Base-by-base conservation (phyloP, 2,797 vertebrate species). In the Sebastiscus albofasciatus region DNA sequence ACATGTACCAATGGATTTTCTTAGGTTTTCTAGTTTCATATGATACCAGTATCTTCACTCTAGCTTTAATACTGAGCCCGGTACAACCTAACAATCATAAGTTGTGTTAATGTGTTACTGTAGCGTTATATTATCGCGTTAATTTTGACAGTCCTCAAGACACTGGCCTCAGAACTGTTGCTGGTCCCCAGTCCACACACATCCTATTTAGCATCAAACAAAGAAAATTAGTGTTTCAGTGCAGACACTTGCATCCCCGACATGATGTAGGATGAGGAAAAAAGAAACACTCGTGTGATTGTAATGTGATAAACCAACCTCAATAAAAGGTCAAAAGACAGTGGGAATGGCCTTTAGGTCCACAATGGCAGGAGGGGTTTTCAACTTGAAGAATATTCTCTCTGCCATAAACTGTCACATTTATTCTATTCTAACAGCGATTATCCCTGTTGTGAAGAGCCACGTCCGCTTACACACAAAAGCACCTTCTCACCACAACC, bases 291-390 rank as follows among this genome's bases (percentile, higher is more conserved):
- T 26, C 26, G 18, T 65, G 33, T 74, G 66, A 80, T 55, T 83
- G n/a, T 81, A 87, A 85, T 80, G 70, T 75, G 73, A 84, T 85
- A 68, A 89, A 86, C 29, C 56, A 56, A 62, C 65, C 64, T 64
- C 34, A 58, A 18, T 72, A 59, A 87, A 94, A 94, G 89, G 91
- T 93, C 90, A 91, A 72, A 86, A 67, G 83, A 92, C 87, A 83
- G 81, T 75, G 84, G 83, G 77, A 82, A 82, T 88, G 77, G 86
- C 91, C 79, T 89, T 87, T 80, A 87, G 79, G 83, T 79, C 80
- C 64, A 70, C 20, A 5, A 64, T 66, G 74, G 78, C 71, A 77
- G 76, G 76, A 82, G 78, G 79, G 75, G 59, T 75, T 87, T 59
- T 78, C 72, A 67, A 58, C 66, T 86, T 93, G 85, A 91, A 83